Conservation (phyloP, 1,140 invertebrate genomes). For the Notospermus geniculatus region DNA sequence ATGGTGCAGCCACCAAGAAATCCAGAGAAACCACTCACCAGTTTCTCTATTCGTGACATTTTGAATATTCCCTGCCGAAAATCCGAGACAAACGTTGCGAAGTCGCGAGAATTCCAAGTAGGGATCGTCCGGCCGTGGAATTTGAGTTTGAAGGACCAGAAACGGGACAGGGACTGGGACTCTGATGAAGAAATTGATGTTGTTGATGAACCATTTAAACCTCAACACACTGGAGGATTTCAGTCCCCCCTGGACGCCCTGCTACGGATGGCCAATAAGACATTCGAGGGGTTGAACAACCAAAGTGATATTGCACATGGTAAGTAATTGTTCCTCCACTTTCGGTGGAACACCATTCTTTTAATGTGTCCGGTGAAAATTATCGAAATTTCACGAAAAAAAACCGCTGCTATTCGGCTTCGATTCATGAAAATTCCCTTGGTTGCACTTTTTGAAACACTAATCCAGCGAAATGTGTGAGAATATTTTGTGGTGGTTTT, state of each 20-base stretch:
- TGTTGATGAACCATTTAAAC: slow-evolving; percentile 25
- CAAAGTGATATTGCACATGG: neutral
- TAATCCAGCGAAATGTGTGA: too few species aligned
- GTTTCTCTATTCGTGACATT: slow-evolving; percentile 90
- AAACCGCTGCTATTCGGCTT: too few species aligned
- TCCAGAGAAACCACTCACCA: slow-evolving; percentile 55
- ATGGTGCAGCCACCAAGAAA: slow-evolving; percentile 44
- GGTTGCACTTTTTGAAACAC: too few species aligned
- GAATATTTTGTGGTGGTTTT: too few species aligned
- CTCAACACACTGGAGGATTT: slow-evolving; percentile 28
- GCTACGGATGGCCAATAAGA: slow-evolving; percentile 97
- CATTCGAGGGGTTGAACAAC: slow-evolving; percentile 80
- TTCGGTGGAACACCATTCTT: too few species aligned
- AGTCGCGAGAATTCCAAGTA: slow-evolving; percentile 11
- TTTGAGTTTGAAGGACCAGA: slow-evolving; percentile 33
- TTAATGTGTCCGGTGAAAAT: too few species aligned
- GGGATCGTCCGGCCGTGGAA: slow-evolving; percentile 40
- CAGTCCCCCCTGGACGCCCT: slow-evolving; percentile 87
- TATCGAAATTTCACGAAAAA: too few species aligned
- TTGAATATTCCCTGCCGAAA: slow-evolving; percentile 69
- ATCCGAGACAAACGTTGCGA: slow-evolving; percentile 9
- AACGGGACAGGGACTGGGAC: slow-evolving; percentile 29
- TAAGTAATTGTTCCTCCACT: too few species aligned
- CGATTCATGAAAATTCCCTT: too few species aligned
- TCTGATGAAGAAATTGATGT: slow-evolving; percentile 26